Evolutionary conservation across 2,888 invertebrate genomes (phyloP), one percentile per base, ranked within the genome.

Genomic region (Brachycybe producta): DNA sequence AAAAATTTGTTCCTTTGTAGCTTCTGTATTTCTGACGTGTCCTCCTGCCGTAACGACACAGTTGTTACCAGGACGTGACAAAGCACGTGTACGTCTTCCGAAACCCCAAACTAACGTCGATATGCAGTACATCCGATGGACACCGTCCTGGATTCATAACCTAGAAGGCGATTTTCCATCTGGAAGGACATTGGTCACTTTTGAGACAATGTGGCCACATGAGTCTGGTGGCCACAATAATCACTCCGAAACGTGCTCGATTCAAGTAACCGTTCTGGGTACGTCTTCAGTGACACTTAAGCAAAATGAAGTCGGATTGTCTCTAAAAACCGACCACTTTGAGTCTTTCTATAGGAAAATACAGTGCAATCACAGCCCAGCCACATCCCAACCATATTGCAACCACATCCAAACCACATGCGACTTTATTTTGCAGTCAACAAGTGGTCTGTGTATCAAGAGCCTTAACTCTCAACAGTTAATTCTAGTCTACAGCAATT

Each of bases 191-290:
- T 21, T 49, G 21, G 32, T 49, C 13, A 49, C 49, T 8, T 28
- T 21, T 26, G 21, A 21, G 26, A 36, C 46, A 34, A 24, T 35
- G 17, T 36, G 36, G 17, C 46, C 46, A 3, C n/a, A n/a, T n/a
- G n/a, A n/a, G n/a, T n/a, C n/a, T n/a, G n/a, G n/a, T n/a, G n/a
- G n/a, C n/a, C 21, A 23, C 17, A 21, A 40, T 15, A 27, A 26
- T 23, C 21, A n/a, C 15, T 21, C 39, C 15, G 17, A 17, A 5
- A 27, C 40, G 11, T 49, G 49, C 30, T 28, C 41, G 23, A 30
- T 41, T 19, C 17, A 38, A 40, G 49, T 49, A 24, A 28, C 15
- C 30, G 49, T 49, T 21, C 19, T 23, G 23, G 49, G 49, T 21
- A 30, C 3, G 26, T 13, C 5, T 19, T 21, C 17, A 8, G 8